Evolutionary conservation across 2,797 vertebrate species (phyloP).

Genomic region (Urophycis tenuis): DNA sequence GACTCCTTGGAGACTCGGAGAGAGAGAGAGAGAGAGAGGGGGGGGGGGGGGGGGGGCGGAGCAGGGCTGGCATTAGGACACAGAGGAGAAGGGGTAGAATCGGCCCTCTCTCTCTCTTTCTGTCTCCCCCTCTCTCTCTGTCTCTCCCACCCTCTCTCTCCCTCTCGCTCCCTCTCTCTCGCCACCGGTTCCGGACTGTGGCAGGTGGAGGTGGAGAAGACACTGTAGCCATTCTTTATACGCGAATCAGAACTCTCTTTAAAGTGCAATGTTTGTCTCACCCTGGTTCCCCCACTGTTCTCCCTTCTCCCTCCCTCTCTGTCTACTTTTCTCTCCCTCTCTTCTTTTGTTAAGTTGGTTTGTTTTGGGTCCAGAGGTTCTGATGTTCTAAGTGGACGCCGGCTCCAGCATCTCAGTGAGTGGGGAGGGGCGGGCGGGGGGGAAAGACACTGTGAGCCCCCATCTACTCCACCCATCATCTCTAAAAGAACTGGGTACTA

Average conservation of each 20-base stretch:
- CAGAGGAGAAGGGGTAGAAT: not conserved
- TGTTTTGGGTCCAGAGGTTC: not conserved
- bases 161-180: not conserved
- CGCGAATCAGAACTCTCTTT: conserved; percentile 34
- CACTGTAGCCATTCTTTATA: conserved; percentile 38
- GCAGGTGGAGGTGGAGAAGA: conserved; percentile 20
- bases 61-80: not conserved
- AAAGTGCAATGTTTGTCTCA: conserved; percentile 21
- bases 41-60: not conserved
- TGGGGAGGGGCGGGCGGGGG: not conserved
- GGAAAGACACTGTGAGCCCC: not conserved
- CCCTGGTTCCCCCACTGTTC: conserved; percentile 23
- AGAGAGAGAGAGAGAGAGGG: too few species aligned
- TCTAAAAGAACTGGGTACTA: not conserved
- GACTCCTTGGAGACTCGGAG: not conserved
- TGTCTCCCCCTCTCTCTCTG: not conserved
- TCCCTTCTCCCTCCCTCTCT: conserved; percentile 21
- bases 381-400: not conserved
- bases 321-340: conserved; percentile 22
- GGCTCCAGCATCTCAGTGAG: not conserved
- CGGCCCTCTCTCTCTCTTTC: not conserved
- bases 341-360: conserved; percentile 47
- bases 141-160: too few species aligned
- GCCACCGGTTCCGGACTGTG: conserved; percentile 12
- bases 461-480: conserved; percentile 1